Evolutionary conservation across 2,113 vertebrate genomes (phyloP), one percentile per base, ranked within the genome.

Genomic region (Elaphurus davidianus): DNA sequence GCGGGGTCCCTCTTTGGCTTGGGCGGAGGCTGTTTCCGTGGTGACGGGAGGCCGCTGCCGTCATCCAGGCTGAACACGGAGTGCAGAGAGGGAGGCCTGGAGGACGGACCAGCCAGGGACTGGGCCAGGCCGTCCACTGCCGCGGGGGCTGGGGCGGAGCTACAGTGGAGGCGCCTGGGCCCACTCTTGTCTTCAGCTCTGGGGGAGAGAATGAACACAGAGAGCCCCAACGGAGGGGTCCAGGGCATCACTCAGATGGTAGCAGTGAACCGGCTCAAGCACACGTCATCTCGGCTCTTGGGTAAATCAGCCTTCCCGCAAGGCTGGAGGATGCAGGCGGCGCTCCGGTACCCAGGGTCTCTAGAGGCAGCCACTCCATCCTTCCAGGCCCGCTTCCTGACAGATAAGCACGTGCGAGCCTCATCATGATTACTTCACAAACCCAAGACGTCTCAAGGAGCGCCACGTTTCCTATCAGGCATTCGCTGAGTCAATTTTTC

Each of bases 1-100:
- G 99, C 99, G 62, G 99, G 99, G 98, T 99, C 99, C 98, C 99
- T 99, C 99, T 99, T 99, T 96, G 99, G 99, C 98, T 99, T 99
- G 78, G 99, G 99, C 45, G 99, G 99, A 98, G 99, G 99, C 97
- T 99, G 99, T 99, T 99, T 99, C 98, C 99, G 98, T 97, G 99
- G 99, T 14, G 99, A 99, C 2, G 99, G 99, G 86, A 99, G 99
- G 97, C 98, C 97, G 62, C 50, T 97, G 98, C 98, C 98, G 0
- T 99, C 99, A 0, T 99, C 99, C 90, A 98, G 99, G 98, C 98
- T 99, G 98, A 99, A 99, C 97, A 99, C 98, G 0, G 98, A 99
- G 98, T 99, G 99, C 98, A 99, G 99, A 87, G 99, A 99, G 54
- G 99, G 99, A 45, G 99, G 99, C 98, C 99, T 99, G 98, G 99